Evolutionary conservation across 2,888 invertebrate species (phyloP).

Genomic region (Neoaliturus tenellus): DNA sequence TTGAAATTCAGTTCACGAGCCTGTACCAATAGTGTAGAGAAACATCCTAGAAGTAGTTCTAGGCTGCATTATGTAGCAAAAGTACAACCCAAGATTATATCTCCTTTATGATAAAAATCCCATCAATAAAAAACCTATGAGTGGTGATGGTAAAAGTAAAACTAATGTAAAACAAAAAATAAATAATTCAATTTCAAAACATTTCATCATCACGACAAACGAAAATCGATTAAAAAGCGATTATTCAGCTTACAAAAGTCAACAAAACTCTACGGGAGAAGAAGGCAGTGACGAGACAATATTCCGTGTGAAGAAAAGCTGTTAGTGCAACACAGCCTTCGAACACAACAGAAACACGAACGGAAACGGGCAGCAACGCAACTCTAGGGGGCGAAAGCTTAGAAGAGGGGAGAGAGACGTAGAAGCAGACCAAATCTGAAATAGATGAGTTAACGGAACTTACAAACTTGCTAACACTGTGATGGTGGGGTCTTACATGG

Average conservation of each 20-base stretch:
- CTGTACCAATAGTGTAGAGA: too few species aligned
- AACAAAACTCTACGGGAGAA: neutral
- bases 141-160: too few species aligned
- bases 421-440: constrained; percentile 50
- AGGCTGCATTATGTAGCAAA: too few species aligned
- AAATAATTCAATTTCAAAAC: neutral
- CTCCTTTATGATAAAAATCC: too few species aligned
- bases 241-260: neutral
- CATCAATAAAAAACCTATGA: too few species aligned
- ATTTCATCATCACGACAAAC: neutral
- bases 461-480: constrained; percentile 50
- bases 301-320: constrained; percentile 4
- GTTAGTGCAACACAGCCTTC: constrained; percentile 7
- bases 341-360: constrained; percentile 10
- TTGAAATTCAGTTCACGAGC: too few species aligned
- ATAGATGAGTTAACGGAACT: constrained; percentile 38
- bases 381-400: neutral
- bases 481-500: constrained; percentile 79
- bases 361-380: constrained; percentile 2
- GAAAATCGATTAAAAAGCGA: neutral
- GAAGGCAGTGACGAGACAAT: neutral
- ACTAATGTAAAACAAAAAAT: too few species aligned
- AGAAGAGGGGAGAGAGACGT: neutral
- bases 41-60: too few species aligned
- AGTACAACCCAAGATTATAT: too few species aligned